Base-by-base conservation (phyloP, 2,888 invertebrate genomes). In the Cosmia pyralina region DNA sequence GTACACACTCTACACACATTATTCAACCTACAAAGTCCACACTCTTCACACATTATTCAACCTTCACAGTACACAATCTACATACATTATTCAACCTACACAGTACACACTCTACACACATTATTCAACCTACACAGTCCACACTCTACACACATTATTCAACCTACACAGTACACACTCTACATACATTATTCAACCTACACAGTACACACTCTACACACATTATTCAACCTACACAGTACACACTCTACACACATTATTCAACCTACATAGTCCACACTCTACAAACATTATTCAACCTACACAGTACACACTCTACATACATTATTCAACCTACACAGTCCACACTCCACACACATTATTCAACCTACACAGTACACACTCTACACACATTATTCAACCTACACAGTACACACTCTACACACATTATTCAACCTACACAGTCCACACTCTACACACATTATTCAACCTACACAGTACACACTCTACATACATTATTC, bases 61-160 rank as follows among this genome's bases (percentile, higher is more conserved):
- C 72, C n/a, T 71, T 48, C 74, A 53, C 53, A 52, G 11, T 52
- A 22, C n/a, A 52, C 13, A 22, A 15, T 53, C 13, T 22, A 11
- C 53, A 53, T n/a, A 55, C 19, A 28, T 50, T 41, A 70, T 15
- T 28, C 28, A 58, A 58, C 72, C n/a, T 71, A 28, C 74, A 53
- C 53, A 52, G 11, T 52, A 22, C n/a, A 52, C 13, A 22, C 22
- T 53, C 13, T 22, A 11, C 53, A 53, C 28, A 55, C 19, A 28
- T 50, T 41, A 70, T 15, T 28, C 28, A 58, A 58, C 72, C n/a
- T 71, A 28, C 74, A 53, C 53, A 52, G 11, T 52, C 11, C n/a
- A 52, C 13, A 22, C 22, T 53, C 13, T 22, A 11, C 53, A 53
- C 28, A 55, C 19, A 28, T 50, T 41, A 70, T 15, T 28, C 28